Conservation (phyloP, 1,140 invertebrate species). For the Drosophila fuyamai region DNA sequence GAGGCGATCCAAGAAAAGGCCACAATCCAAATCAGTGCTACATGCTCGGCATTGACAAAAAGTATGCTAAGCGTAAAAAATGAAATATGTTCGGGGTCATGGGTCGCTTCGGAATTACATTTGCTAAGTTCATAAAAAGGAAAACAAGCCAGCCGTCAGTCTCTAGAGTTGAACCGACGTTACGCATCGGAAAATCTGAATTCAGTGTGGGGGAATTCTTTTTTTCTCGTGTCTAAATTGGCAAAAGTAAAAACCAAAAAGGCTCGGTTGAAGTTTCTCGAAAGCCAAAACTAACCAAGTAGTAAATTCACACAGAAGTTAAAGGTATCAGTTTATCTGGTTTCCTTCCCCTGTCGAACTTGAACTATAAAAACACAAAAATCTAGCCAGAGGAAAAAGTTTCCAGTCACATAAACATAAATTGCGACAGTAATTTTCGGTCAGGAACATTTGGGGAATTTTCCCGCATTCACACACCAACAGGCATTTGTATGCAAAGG, state of each 20-base stretch:
- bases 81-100: slow-evolving; percentile 65
- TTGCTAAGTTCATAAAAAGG: slow-evolving; percentile 68
- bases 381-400: slow-evolving; percentile 49
- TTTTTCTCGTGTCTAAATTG: slow-evolving; percentile 51
- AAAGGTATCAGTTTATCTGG: slow-evolving; percentile 30
- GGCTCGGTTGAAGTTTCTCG: slow-evolving; percentile 49
- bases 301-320: slow-evolving; percentile 71
- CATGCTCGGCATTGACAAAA: slow-evolving; percentile 65
- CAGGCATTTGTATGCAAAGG: slow-evolving; percentile 44
- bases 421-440: slow-evolving; percentile 78
- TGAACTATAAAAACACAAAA: slow-evolving; percentile 68
- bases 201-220: slow-evolving; percentile 31
- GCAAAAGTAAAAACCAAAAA: slow-evolving; percentile 53
- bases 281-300: slow-evolving; percentile 54
- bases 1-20: slow-evolving; percentile 33
- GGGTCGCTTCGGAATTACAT: slow-evolving; percentile 60
- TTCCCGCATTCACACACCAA: slow-evolving; percentile 18
- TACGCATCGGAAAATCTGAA: slow-evolving; percentile 43
- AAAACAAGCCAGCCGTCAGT: slow-evolving; percentile 19
- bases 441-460: slow-evolving; percentile 45
- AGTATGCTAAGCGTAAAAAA: slow-evolving; percentile 68
- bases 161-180: slow-evolving; percentile 59
- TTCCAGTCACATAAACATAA: slow-evolving; percentile 81
- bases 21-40: slow-evolving; percentile 65
- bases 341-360: slow-evolving; percentile 59